A percentile compares a stretch with the other conserved stretches of the same genome.
phyloP scores from a whole-genome alignment of 1,140 invertebrate species.

The Homarus americanus region DNA sequence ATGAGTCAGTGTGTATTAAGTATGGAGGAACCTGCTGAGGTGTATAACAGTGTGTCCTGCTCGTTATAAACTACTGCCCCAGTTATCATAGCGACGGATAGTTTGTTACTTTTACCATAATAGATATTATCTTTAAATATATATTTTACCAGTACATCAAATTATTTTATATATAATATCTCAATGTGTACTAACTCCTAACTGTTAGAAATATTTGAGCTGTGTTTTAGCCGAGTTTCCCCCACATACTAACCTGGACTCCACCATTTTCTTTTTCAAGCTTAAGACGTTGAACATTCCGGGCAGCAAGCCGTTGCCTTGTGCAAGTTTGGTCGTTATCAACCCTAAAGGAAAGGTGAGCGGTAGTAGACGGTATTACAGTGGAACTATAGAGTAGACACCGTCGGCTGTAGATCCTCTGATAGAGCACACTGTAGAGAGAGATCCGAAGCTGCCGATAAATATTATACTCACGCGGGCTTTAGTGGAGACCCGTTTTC shows the following conservation, averaged over 20 bases:
- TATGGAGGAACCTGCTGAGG: too few relatives aligned
- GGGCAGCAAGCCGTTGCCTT: slow-evolving; percentile 48
- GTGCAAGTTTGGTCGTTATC: slow-evolving; percentile 68
- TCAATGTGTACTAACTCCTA: too few relatives aligned
- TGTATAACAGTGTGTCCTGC: too few relatives aligned
- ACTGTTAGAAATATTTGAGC: too few relatives aligned
- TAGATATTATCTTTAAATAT: too few relatives aligned
- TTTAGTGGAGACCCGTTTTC: slow-evolving; percentile 29
- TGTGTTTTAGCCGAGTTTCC: not conserved
- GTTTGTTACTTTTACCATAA: too few relatives aligned
- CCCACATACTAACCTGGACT: slow-evolving; percentile 32
- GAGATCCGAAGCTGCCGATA: not conserved
- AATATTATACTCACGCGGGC: not conserved
- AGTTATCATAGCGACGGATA: too few relatives aligned
- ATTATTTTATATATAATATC: too few relatives aligned
- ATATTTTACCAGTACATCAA: too few relatives aligned
- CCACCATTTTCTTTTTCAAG: slow-evolving; percentile 67
- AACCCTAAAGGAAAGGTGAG: slow-evolving; percentile 70
- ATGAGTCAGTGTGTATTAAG: too few relatives aligned
- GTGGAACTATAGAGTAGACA: not conserved
- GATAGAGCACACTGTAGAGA: slow-evolving; percentile 3
- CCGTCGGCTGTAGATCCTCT: not conserved
- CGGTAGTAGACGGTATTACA: not conserved
- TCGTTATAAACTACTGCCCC: too few relatives aligned
- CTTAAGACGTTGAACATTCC: slow-evolving; percentile 53